phyloP scores from a whole-genome alignment of 2,797 vertebrate genomes.

The Buphagus erythrorhynchus region DNA sequence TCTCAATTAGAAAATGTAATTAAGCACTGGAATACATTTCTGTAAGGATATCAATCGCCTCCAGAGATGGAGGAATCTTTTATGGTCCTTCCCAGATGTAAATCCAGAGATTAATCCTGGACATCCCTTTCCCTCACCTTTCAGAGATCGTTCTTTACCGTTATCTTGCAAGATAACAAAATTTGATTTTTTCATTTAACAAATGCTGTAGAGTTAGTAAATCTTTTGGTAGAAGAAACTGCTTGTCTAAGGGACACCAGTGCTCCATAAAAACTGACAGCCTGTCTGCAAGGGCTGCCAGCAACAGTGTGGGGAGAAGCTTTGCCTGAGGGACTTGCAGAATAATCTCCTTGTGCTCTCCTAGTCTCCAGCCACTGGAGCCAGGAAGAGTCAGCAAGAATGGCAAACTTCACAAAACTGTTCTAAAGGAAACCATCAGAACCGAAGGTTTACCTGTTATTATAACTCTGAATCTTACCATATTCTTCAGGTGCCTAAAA shows the following conservation, averaged over 20 bases:
- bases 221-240: conserved; percentile 27
- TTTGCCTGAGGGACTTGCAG: not conserved
- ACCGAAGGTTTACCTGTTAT: not conserved
- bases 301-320: not conserved
- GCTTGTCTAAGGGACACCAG: not conserved
- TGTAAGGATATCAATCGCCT: not conserved
- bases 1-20: not conserved
- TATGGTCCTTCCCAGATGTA: not conserved
- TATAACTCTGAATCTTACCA: not conserved
- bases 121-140: not conserved
- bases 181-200: conserved; percentile 42
- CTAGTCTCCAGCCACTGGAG: not conserved
- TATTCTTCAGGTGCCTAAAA: not conserved
- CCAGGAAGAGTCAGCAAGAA: not conserved
- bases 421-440: not conserved
- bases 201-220: conserved; percentile 1
- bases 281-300: not conserved
- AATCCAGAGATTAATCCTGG: not conserved
- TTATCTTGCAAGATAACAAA: conserved; percentile 4
- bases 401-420: not conserved
- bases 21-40: not conserved
- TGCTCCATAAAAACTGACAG: conserved; percentile 1
- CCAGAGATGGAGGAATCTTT: not conserved
- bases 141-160: not conserved
- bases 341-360: not conserved